These are phyloP conservation scores for Chaetorhynchus papuensis DNA, from an alignment of 2,113 vertebrate species.

Conservation along the genomic window DNA sequence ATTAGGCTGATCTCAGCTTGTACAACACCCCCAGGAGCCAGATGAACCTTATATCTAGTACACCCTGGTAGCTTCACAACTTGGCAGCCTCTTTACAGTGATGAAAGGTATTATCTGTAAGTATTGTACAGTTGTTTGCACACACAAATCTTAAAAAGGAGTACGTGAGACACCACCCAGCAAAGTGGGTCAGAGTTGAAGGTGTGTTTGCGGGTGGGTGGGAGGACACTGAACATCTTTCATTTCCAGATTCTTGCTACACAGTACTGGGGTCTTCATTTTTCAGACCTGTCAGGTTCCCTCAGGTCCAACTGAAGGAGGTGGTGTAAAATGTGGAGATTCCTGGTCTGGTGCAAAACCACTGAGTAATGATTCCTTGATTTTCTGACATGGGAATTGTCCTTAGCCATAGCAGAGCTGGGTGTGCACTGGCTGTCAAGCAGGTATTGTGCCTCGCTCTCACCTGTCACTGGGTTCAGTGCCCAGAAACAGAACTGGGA, in stretches of 20 bases:
- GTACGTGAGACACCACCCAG: not conserved
- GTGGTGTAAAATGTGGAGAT: not conserved
- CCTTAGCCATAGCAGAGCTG: not conserved
- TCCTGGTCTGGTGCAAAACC: not conserved
- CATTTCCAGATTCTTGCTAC: not conserved
- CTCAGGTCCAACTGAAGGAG: not conserved
- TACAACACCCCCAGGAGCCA: not conserved
- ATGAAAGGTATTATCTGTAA: not conserved
- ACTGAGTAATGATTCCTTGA: not conserved
- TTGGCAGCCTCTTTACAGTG: not conserved
- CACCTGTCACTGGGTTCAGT: not conserved
- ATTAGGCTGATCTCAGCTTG: not conserved
- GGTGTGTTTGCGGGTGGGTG: not conserved
- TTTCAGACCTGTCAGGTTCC: not conserved
- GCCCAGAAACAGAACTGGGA: not conserved
- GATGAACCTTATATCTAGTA: not conserved
- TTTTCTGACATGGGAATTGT: not conserved
- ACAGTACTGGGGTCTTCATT: not conserved
- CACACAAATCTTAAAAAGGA: not conserved
- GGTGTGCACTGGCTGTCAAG: not conserved
- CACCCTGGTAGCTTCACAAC: not conserved
- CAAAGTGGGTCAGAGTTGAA: not conserved
- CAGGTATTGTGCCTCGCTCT: not conserved
- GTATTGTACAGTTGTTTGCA: not conserved
- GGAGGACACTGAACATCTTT: not conserved